Conservation (phyloP, 2,888 invertebrate genomes). For the Coenonympha glycerion region DNA sequence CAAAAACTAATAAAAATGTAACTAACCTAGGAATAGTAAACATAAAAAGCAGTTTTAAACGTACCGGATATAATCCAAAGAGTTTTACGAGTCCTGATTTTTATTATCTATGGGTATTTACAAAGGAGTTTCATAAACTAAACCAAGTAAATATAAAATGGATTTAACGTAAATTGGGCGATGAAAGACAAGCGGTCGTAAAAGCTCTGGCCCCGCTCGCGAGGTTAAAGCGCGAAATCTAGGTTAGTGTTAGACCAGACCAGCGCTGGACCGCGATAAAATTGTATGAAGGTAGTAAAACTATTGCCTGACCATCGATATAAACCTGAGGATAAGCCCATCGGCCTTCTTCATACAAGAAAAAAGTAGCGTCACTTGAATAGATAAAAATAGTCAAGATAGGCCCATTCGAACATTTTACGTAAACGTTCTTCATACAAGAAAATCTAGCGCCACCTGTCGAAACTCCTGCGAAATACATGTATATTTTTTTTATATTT, state of each 20-base stretch:
- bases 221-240: constrained; percentile 1
- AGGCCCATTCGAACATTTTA: too few relatives aligned
- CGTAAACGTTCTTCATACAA: too few relatives aligned
- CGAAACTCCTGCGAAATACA: too few relatives aligned
- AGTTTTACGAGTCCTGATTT: not conserved
- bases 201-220: constrained; percentile 1
- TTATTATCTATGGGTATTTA: not conserved
- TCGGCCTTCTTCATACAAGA: too few relatives aligned
- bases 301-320: constrained; percentile 1
- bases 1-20: not conserved
- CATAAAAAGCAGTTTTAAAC: not conserved
- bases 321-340: too few relatives aligned
- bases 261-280: constrained; percentile 7
- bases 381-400: too few relatives aligned
- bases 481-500: too few relatives aligned
- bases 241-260: constrained; percentile 5
- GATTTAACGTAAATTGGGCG: constrained; percentile 4
- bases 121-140: constrained; percentile 3
- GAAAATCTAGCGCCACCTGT: too few relatives aligned
- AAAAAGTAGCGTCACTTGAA: too few relatives aligned
- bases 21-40: not conserved
- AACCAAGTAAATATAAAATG: not conserved
- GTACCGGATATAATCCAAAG: not conserved
- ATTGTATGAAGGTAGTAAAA: constrained; percentile 1
- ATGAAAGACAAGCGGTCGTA: constrained; percentile 4